Evolutionary conservation across 2,797 vertebrate genomes (phyloP).

Genomic region (Cirrhinus mrigala): DNA sequence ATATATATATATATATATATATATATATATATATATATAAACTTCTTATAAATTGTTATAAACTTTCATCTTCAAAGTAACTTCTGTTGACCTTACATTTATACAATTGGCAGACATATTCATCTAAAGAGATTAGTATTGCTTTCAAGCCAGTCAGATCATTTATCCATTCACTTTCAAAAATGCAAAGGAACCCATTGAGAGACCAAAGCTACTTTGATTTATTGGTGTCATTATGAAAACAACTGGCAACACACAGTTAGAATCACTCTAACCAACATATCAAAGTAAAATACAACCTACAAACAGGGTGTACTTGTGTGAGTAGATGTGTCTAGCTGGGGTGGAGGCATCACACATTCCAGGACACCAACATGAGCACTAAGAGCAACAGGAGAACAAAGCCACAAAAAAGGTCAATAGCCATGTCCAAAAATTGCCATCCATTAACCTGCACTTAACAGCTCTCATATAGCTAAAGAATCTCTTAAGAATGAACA

Average conservation of each 20-base stretch:
- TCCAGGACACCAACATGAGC: not conserved
- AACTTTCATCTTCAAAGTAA: not conserved
- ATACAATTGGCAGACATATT: not conserved
- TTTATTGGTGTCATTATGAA: not conserved
- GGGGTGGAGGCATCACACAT: not conserved
- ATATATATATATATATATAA: too few species aligned
- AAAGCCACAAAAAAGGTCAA: slow-evolving; percentile 30
- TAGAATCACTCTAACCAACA: not conserved
- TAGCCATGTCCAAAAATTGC: not conserved
- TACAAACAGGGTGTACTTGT: not conserved
- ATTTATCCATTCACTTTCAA: not conserved
- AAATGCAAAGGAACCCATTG: not conserved
- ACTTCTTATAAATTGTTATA: not conserved
- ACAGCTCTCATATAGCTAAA: not conserved
- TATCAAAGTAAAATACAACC: not conserved
- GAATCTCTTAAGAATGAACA: slow-evolving; percentile 40
- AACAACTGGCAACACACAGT: not conserved
- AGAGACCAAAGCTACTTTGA: not conserved
- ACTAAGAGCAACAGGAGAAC: slow-evolving; percentile 33
- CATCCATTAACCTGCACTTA: not conserved
- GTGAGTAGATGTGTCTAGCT: not conserved
- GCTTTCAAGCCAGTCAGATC: not conserved
- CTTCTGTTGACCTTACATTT: not conserved
- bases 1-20: too few species aligned
- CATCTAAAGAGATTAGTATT: not conserved